Percentiles rank a stretch among this genome's conserved stretches.
Conservation (phyloP, 2,113 vertebrate species). For the Psettodes erumei region DNA sequence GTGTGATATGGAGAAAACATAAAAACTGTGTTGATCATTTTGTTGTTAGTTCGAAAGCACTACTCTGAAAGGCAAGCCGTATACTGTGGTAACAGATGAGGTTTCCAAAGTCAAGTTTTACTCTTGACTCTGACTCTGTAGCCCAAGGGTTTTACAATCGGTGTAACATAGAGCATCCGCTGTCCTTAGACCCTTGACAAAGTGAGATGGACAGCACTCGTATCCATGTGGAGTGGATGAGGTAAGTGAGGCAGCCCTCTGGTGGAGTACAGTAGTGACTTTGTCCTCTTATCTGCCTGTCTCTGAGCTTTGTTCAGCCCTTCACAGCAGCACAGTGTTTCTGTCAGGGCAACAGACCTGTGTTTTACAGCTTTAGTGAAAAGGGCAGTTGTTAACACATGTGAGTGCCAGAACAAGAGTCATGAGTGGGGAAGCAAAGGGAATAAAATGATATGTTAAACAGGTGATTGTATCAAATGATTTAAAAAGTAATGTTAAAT, state of each 20-base stretch:
- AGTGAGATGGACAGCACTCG: background rate
- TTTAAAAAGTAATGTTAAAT: background rate
- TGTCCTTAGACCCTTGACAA: background rate
- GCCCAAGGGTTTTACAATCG: background rate
- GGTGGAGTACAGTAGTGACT: conserved; percentile 37
- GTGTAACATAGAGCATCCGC: background rate
- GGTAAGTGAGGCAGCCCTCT: conserved; percentile 32
- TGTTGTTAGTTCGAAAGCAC: background rate
- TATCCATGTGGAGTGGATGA: background rate
- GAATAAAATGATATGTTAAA: background rate
- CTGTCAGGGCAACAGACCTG: background rate
- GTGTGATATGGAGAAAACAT: background rate
- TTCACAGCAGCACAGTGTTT: background rate
- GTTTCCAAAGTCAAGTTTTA: background rate
- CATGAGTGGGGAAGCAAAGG: background rate
- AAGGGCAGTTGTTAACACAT: background rate
- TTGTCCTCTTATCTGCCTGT: conserved; percentile 58
- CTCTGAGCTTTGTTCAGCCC: conserved; percentile 17
- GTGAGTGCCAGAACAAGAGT: background rate
- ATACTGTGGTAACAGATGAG: background rate
- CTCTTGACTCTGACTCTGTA: no score
- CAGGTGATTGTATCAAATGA: background rate
- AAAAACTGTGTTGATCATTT: background rate
- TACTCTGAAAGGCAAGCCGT: background rate
- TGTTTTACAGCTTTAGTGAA: background rate